Percentiles rank a stretch among this genome's conserved stretches.
phyloP scores from a whole-genome alignment of 2,113 vertebrate genomes.

The Nettapus auritus region DNA sequence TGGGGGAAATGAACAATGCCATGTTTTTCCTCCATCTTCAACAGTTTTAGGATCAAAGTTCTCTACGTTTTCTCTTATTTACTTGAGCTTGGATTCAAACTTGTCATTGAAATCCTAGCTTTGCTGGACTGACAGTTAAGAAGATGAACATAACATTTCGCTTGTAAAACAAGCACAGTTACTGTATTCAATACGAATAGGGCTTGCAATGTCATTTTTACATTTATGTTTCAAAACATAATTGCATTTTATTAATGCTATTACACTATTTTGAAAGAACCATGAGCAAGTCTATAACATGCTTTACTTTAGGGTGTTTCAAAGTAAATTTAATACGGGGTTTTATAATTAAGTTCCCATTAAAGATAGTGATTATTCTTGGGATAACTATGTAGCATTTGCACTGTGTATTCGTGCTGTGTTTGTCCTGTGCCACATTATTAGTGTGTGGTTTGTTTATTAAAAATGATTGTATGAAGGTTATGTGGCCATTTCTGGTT shows the following conservation, averaged over 20 bases:
- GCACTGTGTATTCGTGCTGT: neutral
- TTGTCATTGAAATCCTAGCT: neutral
- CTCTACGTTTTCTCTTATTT: neutral
- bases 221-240: neutral
- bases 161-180: neutral
- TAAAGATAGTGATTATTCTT: neutral
- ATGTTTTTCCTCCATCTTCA: neutral
- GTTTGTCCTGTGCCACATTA: neutral
- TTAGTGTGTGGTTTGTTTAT: neutral
- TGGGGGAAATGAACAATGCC: neutral
- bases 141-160: neutral
- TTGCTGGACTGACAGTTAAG: neutral
- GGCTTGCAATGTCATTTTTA: neutral
- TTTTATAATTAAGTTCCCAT: neutral
- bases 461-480: neutral
- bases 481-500: neutral
- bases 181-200: neutral
- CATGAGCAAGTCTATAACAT: neutral
- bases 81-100: neutral
- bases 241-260: neutral
- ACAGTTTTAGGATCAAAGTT: neutral
- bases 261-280: neutral
- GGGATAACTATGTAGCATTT: neutral
- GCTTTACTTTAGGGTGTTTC: neutral
- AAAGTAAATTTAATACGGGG: neutral